phyloP scores from a whole-genome alignment of 1,140 invertebrate species.

The Drosophila auraria region DNA sequence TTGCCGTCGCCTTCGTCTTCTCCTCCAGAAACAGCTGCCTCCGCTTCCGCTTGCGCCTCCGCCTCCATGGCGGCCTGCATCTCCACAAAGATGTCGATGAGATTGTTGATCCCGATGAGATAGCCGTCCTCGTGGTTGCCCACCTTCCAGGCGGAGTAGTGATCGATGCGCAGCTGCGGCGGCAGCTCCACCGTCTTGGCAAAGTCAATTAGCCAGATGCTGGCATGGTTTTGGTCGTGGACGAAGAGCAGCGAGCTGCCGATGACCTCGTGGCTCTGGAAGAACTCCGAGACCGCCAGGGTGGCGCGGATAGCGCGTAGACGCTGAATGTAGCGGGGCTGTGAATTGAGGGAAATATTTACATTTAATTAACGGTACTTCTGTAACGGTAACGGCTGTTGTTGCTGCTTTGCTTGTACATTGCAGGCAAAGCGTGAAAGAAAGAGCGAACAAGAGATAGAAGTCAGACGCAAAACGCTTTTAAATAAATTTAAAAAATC shows the following conservation, averaged over 20 bases:
- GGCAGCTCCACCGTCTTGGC: conserved; percentile 96
- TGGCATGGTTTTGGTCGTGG: conserved; percentile 94
- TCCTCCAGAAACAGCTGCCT: conserved; percentile 13
- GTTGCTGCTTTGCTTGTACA: too few relatives aligned
- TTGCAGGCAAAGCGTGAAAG: too few relatives aligned
- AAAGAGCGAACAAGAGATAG: too few relatives aligned
- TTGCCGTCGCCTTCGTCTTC: conserved; percentile 6
- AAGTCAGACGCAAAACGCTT: too few relatives aligned
- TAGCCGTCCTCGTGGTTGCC: conserved; percentile 99
- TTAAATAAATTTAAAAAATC: too few relatives aligned
- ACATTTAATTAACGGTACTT: too few relatives aligned
- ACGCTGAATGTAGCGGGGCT: conserved; percentile 93
- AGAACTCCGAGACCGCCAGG: conserved; percentile 94
- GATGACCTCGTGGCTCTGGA: conserved; percentile 96
- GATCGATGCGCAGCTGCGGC: conserved; percentile 90
- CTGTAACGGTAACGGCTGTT: too few relatives aligned
- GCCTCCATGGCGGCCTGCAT: conserved; percentile 63
- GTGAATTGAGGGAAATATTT: conserved; percentile 73
- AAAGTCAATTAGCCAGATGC: conserved; percentile 99
- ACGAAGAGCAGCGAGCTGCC: conserved; percentile 98
- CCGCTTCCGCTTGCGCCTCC: conserved; percentile 19
- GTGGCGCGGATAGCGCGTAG: conserved; percentile 93
- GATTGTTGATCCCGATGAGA: conserved; percentile 96
- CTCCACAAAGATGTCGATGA: conserved; percentile 93
- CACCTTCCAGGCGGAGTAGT: conserved; percentile 94